Evolutionary conservation across 2,113 vertebrate genomes (phyloP).

Genomic region (Chlamydotis undulata): DNA sequence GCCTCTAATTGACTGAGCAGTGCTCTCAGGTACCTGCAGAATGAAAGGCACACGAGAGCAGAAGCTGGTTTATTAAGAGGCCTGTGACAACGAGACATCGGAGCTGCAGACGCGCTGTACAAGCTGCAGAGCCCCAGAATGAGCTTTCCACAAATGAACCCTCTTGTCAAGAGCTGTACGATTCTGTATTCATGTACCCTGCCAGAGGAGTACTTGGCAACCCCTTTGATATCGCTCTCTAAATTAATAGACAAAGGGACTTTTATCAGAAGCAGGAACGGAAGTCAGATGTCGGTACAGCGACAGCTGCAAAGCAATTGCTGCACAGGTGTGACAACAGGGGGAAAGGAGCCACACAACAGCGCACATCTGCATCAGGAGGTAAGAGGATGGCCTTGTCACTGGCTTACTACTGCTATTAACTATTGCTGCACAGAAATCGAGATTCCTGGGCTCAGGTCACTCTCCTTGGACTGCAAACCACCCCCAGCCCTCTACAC

Average conservation of each 20-base stretch:
- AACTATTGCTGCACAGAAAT: not conserved
- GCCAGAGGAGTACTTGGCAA: slow-evolving; percentile 64
- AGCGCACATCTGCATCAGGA: not conserved
- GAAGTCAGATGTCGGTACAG: slow-evolving; percentile 47
- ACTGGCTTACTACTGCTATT: not conserved
- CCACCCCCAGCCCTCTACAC: not conserved
- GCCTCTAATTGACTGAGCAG: not conserved
- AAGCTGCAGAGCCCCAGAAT: slow-evolving; percentile 46
- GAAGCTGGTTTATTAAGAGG: slow-evolving; percentile 37
- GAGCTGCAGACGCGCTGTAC: slow-evolving; percentile 24
- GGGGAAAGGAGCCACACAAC: not conserved
- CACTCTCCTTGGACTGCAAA: not conserved
- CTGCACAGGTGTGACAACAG: slow-evolving; percentile 15
- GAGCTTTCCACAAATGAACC: slow-evolving; percentile 60
- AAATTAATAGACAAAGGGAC: slow-evolving; percentile 66
- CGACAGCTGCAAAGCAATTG: slow-evolving; percentile 51
- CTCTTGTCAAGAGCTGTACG: slow-evolving; percentile 50
- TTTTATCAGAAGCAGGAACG: slow-evolving; percentile 62
- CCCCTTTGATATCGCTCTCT: slow-evolving; percentile 55
- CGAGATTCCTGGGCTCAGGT: not conserved
- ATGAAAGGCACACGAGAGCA: slow-evolving; percentile 34
- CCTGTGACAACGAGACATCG: slow-evolving; percentile 27
- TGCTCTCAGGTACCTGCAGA: slow-evolving; percentile 10
- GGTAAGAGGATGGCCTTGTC: not conserved
- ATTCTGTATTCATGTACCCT: slow-evolving; percentile 45